These are phyloP conservation scores for Branchinecta sandiegonensis DNA, from an alignment of 2,888 invertebrate species.

Conservation along the genomic window DNA sequence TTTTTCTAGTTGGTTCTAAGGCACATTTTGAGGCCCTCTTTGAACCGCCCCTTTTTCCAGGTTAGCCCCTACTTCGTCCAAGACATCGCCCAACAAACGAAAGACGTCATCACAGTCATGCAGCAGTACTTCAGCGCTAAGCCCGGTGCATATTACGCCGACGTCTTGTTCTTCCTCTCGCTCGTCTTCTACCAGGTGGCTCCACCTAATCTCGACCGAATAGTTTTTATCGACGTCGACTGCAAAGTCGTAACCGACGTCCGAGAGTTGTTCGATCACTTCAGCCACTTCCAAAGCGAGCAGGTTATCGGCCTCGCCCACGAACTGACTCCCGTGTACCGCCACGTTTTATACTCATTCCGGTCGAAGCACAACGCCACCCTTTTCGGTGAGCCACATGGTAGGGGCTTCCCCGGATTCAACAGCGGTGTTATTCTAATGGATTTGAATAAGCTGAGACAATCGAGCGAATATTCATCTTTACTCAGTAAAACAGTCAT, in stretches of 20 bases:
- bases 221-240: constrained; percentile 61
- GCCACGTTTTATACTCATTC: constrained; percentile 54
- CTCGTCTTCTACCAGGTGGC: constrained; percentile 54
- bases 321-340: constrained; percentile 62
- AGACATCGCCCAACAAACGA: constrained; percentile 43
- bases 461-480: constrained; percentile 44
- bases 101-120: constrained; percentile 49
- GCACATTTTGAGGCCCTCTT: no score
- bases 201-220: constrained; percentile 43
- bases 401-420: constrained; percentile 48
- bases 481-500: constrained; percentile 34
- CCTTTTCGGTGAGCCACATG: constrained; percentile 43
- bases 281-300: constrained; percentile 46
- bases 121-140: constrained; percentile 52
- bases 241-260: constrained; percentile 55
- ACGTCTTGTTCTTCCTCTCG: constrained; percentile 61
- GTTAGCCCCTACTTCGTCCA: constrained; percentile 47
- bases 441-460: constrained; percentile 48
- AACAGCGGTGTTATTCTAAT: constrained; percentile 65
- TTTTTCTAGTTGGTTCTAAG: no score
- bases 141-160: constrained; percentile 58
- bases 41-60: constrained; percentile 32
- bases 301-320: constrained; percentile 55
- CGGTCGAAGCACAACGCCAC: constrained; percentile 47
- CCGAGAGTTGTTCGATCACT: constrained; percentile 48